Evolutionary conservation across 2,113 vertebrate genomes (phyloP).

Genomic region (Brachionichthys hirsutus): DNA sequence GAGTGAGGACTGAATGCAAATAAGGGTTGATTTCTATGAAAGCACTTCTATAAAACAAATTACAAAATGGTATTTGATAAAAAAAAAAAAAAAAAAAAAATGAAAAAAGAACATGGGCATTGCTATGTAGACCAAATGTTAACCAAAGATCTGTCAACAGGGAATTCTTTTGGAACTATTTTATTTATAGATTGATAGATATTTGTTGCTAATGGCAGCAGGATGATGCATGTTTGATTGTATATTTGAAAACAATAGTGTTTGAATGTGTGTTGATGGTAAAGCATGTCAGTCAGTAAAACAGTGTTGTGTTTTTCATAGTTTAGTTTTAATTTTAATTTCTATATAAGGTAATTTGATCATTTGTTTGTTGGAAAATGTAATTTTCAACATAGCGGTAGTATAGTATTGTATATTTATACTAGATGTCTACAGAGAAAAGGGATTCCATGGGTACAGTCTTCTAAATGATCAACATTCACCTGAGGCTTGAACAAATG

Average conservation of each 20-base stretch:
- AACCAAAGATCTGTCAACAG: too few species aligned
- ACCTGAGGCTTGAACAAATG: slow-evolving; percentile 10
- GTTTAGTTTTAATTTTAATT: not conserved
- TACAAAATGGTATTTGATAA: too few species aligned
- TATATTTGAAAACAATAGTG: not conserved
- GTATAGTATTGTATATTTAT: too few species aligned
- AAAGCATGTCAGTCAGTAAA: not conserved
- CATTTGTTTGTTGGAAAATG: too few species aligned
- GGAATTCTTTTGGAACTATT: not conserved
- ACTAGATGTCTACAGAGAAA: slow-evolving; percentile 8
- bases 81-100: too few species aligned
- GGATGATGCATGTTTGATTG: not conserved
- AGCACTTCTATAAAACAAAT: too few species aligned
- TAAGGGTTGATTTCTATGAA: too few species aligned
- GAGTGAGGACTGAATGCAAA: too few species aligned
- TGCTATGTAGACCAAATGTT: too few species aligned
- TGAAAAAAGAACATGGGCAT: too few species aligned
- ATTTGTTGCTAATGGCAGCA: not conserved
- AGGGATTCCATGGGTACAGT: slow-evolving; percentile 5
- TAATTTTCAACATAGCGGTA: too few species aligned
- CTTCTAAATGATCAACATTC: slow-evolving; percentile 24
- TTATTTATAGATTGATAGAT: not conserved
- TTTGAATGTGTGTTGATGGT: not conserved
- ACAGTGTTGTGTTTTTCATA: not conserved
- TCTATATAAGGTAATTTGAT: too few species aligned